Evolutionary conservation across 2,888 invertebrate genomes (phyloP).

Genomic region (Mythimna impura): DNA sequence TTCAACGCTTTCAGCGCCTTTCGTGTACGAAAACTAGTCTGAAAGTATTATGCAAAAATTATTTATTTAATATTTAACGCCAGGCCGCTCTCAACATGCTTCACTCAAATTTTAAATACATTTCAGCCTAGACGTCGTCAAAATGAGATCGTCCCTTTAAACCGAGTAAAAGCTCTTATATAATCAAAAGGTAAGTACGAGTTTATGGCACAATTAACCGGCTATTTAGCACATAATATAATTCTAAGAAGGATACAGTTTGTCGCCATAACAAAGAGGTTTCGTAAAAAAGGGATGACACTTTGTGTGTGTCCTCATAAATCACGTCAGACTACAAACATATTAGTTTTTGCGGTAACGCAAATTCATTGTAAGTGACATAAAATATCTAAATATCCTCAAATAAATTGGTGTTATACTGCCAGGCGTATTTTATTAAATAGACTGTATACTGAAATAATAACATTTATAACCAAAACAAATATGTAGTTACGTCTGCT

Average conservation of each 20-base stretch:
- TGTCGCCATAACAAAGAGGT: constrained; percentile 18
- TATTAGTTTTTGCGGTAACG: constrained; percentile 38
- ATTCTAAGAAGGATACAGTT: constrained; percentile 35
- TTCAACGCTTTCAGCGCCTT: neutral
- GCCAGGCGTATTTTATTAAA: neutral
- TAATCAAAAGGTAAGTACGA: constrained; percentile 49
- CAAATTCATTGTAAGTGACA: constrained; percentile 33
- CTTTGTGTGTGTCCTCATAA: constrained; percentile 39
- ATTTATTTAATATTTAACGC: constrained; percentile 22
- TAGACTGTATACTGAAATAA: neutral
- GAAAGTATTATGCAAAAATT: constrained; percentile 11
- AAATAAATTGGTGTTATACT: constrained; percentile 1
- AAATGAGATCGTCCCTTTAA: constrained; percentile 46
- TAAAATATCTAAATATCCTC: neutral
- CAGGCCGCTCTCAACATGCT: constrained; percentile 13
- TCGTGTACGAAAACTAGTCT: constrained; percentile 3
- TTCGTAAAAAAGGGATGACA: constrained; percentile 35
- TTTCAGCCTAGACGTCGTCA: constrained; percentile 30
- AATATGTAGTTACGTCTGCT: constrained; percentile 13
- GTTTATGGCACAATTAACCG: constrained; percentile 47
- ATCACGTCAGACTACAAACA: constrained; percentile 41
- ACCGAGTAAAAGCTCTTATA: constrained; percentile 44
- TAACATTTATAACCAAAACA: constrained; percentile 15
- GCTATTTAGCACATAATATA: constrained; percentile 44
- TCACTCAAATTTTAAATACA: constrained; percentile 22